Conservation (phyloP, 2,888 invertebrate genomes). For the Nymphalis polychloros region DNA sequence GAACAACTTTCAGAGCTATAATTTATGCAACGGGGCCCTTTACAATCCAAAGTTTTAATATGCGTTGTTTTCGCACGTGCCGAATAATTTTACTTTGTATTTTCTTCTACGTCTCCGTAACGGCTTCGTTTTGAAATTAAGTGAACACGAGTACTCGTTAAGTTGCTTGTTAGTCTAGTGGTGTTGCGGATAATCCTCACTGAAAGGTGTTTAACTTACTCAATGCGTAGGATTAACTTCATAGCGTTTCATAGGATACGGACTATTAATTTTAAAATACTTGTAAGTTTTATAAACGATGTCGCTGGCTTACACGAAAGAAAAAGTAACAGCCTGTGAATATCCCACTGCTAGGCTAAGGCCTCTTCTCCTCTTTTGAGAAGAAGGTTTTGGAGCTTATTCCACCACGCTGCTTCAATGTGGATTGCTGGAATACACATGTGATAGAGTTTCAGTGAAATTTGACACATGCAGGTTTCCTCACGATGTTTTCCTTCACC, state of each 20-base stretch:
- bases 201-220: conserved; percentile 4
- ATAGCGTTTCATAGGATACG: not conserved
- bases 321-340: too few species aligned
- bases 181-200: conserved; percentile 14
- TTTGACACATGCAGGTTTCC: too few species aligned
- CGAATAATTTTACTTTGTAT: conserved; percentile 42
- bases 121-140: conserved; percentile 19
- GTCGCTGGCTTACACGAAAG: too few species aligned
- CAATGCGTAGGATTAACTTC: not conserved
- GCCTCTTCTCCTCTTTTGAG: too few species aligned
- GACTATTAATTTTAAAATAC: not conserved
- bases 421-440: too few species aligned
- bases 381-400: too few species aligned
- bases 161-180: conserved; percentile 14
- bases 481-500: too few species aligned
- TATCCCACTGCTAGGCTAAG: too few species aligned
- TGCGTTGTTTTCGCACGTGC: conserved; percentile 42
- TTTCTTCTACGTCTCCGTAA: conserved; percentile 25
- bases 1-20: conserved; percentile 39
- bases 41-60: conserved; percentile 52
- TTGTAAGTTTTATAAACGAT: too few species aligned
- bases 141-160: conserved; percentile 16
- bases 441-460: too few species aligned
- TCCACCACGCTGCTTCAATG: too few species aligned
- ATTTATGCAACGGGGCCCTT: conserved; percentile 49